A percentile compares a stretch with the other conserved stretches of the same genome.
Evolutionary conservation across 1,140 invertebrate genomes (phyloP).

Genomic region (Sitophilus oryzae): DNA sequence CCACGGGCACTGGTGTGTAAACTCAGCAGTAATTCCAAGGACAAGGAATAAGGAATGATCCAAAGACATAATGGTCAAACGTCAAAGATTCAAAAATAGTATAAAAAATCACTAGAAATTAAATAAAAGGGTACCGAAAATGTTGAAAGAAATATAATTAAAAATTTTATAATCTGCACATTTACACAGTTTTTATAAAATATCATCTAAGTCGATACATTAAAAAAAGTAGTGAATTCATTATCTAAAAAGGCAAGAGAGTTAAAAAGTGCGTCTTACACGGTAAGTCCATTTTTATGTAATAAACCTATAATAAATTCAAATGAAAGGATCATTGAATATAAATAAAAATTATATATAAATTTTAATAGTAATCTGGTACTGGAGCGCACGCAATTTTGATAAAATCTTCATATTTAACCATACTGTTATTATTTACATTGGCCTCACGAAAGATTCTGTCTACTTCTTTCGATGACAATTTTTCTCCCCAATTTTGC

Average conservation of each 20-base stretch:
- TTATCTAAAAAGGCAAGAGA: too few species aligned
- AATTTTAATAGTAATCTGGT: conserved; percentile 83
- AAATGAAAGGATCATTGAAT: not conserved
- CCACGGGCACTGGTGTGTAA: too few species aligned
- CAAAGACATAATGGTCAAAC: too few species aligned
- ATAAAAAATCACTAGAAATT: not conserved
- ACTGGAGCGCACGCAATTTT: conserved; percentile 90
- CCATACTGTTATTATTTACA: conserved; percentile 71
- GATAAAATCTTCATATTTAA: conserved; percentile 89
- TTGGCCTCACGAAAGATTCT: conserved; percentile 91
- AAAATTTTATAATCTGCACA: not conserved
- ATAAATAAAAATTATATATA: not conserved
- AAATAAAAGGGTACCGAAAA: not conserved
- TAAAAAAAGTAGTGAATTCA: too few species aligned
- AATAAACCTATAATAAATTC: not conserved
- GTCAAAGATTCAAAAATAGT: not conserved
- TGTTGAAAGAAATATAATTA: not conserved
- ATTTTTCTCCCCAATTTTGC: conserved; percentile 84
- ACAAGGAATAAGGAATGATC: too few species aligned
- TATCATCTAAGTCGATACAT: too few species aligned
- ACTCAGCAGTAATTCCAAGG: too few species aligned
- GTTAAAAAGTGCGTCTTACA: not conserved
- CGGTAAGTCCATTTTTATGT: not conserved
- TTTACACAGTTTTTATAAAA: too few species aligned
- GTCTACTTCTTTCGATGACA: conserved; percentile 88